A percentile compares a stretch with the other conserved stretches of the same genome.
These are phyloP conservation scores for Phocides pigmalion DNA, from an alignment of 1,140 invertebrate genomes.

Conservation along the genomic window DNA sequence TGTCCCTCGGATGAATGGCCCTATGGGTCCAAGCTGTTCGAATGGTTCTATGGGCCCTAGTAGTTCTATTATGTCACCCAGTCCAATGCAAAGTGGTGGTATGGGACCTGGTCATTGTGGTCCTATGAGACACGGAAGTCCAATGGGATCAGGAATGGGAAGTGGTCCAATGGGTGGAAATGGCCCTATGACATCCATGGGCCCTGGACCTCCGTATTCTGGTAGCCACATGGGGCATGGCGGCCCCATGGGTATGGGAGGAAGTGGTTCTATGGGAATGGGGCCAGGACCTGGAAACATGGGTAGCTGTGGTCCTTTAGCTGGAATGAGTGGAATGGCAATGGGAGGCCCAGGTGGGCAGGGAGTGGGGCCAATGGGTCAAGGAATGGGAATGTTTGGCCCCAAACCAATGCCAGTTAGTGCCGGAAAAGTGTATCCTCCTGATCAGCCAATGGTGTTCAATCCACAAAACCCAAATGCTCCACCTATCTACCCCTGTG, in stretches of 20 bases:
- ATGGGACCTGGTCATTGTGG: conserved; percentile 81
- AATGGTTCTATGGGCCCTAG: conserved; percentile 80
- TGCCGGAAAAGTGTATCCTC: conserved; percentile 96
- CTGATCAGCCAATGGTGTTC: conserved; percentile 98
- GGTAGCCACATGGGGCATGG: conserved; percentile 79
- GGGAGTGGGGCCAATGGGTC: conserved; percentile 85
- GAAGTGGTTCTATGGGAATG: conserved; percentile 83
- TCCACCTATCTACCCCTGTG: conserved; percentile 98
- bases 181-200: conserved; percentile 81
- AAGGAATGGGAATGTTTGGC: conserved; percentile 86
- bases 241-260: conserved; percentile 83
- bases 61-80: conserved; percentile 81
- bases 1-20: conserved; percentile 81
- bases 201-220: conserved; percentile 75
- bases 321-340: conserved; percentile 86
- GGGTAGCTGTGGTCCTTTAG: conserved; percentile 85
- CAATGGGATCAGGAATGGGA: conserved; percentile 78
- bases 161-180: conserved; percentile 80
- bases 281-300: conserved; percentile 84
- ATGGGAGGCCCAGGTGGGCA: conserved; percentile 86
- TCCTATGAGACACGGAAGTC: conserved; percentile 82
- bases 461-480: conserved; percentile 99
- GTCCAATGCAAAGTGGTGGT: conserved; percentile 77
- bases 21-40: conserved; percentile 81
- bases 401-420: conserved; percentile 93